Conservation (phyloP, 2,888 invertebrate genomes). For the Beris morrisii region DNA sequence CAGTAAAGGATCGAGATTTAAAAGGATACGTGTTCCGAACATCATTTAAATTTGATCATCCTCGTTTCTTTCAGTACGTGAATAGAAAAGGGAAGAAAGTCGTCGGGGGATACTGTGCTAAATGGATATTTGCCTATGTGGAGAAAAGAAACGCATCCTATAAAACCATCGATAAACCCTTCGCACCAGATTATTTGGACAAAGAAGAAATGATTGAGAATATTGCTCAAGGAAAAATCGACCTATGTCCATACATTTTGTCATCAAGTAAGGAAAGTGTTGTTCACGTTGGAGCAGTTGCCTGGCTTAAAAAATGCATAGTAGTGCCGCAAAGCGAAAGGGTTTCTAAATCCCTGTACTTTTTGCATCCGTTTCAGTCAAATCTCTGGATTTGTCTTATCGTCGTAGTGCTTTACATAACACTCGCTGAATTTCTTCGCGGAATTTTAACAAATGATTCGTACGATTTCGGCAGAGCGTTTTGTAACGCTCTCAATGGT, state of each 20-base stretch:
- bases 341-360: conserved; percentile 9
- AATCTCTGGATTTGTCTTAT: conserved; percentile 1
- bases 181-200: not conserved
- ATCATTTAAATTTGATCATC: conserved; percentile 11
- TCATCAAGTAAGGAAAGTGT: no score
- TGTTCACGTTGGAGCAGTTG: no score
- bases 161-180: not conserved
- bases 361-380: conserved; percentile 2
- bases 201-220: not conserved
- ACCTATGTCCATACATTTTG: no score
- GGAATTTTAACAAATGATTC: not conserved
- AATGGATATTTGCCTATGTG: not conserved
- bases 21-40: conserved; percentile 9
- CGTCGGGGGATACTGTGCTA: conserved; percentile 1
- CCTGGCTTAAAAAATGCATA: not conserved
- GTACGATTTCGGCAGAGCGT: conserved; percentile 1
- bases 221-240: no score
- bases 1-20: conserved; percentile 1
- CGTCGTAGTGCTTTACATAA: not conserved
- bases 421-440: not conserved
- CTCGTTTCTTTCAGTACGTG: conserved; percentile 3
- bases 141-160: not conserved
- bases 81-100: not conserved
- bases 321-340: conserved; percentile 7
- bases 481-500: conserved; percentile 6